phyloP scores from a whole-genome alignment of 2,113 vertebrate genomes.

The Myiozetetes cayanensis region DNA sequence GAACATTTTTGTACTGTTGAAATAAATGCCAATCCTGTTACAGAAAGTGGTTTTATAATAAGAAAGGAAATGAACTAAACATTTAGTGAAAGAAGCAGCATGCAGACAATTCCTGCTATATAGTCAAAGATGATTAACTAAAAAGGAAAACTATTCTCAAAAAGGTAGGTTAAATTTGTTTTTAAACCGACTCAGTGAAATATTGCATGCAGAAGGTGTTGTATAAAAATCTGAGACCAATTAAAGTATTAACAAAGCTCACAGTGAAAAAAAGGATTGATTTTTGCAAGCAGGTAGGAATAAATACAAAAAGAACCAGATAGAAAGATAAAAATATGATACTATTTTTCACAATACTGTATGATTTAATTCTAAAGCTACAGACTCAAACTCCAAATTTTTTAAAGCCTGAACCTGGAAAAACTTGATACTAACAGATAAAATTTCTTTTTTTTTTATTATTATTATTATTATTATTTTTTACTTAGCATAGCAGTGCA shows the following conservation, averaged over 20 bases:
- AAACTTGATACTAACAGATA: neutral
- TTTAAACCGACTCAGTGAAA: neutral
- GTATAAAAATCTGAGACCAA: slow-evolving; percentile 18
- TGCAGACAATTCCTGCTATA: neutral
- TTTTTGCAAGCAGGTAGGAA: neutral
- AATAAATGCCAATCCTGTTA: slow-evolving; percentile 1
- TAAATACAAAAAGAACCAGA: neutral
- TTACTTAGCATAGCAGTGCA: neutral
- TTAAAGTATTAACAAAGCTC: slow-evolving; percentile 14
- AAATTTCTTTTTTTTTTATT: neutral
- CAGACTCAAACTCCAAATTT: neutral
- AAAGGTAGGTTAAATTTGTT: neutral
- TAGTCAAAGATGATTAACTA: neutral
- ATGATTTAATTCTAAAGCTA: neutral
- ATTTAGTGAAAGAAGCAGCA: neutral
- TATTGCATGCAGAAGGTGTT: neutral
- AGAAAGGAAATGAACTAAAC: neutral
- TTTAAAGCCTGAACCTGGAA: neutral
- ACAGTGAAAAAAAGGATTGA: neutral
- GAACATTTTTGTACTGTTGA: neutral
- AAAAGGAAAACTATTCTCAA: neutral
- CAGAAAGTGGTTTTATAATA: neutral
- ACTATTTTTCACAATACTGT: neutral
- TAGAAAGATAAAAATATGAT: neutral
- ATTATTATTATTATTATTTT: neutral